Conservation (phyloP, 2,888 invertebrate genomes). For the Acanthosepion pharaonis region DNA sequence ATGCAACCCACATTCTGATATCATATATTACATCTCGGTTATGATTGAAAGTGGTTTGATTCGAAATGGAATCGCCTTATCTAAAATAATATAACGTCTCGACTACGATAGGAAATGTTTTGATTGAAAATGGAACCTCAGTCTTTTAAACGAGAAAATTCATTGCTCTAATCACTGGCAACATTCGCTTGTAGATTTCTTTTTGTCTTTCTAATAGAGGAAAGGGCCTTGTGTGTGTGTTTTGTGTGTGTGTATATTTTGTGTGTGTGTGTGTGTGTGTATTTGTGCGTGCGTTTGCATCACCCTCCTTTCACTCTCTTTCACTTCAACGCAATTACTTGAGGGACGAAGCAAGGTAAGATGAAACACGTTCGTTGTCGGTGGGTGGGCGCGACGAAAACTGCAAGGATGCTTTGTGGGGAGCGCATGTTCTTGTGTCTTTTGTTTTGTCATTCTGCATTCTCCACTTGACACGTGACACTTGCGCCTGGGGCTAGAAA, state of each 20-base stretch:
- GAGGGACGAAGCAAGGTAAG: not conserved
- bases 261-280: not conserved
- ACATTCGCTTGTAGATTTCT: not conserved
- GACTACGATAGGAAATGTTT: not conserved
- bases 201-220: not conserved
- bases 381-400: not conserved
- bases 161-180: not conserved
- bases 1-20: too few relatives aligned
- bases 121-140: not conserved
- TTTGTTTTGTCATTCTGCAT: conserved; percentile 33
- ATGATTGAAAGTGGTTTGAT: too few relatives aligned
- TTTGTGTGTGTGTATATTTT: too few relatives aligned
- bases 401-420: not conserved
- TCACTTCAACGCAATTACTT: not conserved
- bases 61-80: too few relatives aligned
- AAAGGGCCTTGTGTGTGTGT: not conserved
- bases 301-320: not conserved
- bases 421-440: not conserved
- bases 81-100: not conserved
- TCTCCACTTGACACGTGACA: conserved; percentile 22
- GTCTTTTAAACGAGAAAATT: not conserved
- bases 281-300: not conserved
- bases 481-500: not conserved
- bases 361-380: not conserved
- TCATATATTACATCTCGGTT: too few relatives aligned